Conservation (phyloP, 2,888 invertebrate species). For the Falcaria lacertinaria region DNA sequence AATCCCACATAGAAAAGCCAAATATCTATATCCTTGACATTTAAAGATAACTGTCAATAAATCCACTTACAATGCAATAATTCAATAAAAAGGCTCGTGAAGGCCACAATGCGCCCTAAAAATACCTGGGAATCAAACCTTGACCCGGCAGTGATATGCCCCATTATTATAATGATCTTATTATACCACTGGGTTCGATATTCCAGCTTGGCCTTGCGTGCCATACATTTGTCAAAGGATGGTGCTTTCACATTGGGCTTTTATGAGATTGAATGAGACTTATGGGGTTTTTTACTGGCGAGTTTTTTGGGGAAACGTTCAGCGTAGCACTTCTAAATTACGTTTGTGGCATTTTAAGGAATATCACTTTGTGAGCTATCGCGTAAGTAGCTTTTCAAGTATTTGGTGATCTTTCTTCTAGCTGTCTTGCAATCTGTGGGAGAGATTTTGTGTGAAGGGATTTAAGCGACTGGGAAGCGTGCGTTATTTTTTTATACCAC, state of each 20-base stretch:
- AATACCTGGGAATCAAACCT: constrained; percentile 34
- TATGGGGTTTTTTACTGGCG: neutral
- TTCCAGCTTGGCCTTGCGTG: constrained; percentile 29
- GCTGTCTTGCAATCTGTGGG: too few species aligned
- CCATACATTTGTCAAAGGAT: constrained; percentile 38
- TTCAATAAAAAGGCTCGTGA: constrained; percentile 3
- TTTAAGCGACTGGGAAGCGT: too few species aligned
- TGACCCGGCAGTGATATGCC: constrained; percentile 33
- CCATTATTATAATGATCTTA: constrained; percentile 28
- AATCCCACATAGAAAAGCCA: too few species aligned
- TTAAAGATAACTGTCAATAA: neutral
- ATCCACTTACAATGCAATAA: neutral
- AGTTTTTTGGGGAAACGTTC: too few species aligned
- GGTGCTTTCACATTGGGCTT: constrained; percentile 1
- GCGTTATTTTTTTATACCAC: too few species aligned
- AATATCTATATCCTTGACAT: too few species aligned
- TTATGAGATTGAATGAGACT: neutral
- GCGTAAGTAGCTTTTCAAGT: too few species aligned
- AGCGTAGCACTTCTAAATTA: too few species aligned
- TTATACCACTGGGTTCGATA: constrained; percentile 24
- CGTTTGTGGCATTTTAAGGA: too few species aligned
- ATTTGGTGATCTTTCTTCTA: too few species aligned
- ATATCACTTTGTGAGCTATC: too few species aligned
- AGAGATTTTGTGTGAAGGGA: too few species aligned
- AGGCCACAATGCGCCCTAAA: constrained; percentile 18